phyloP scores from a whole-genome alignment of 2,113 vertebrate species.

The Lagopus muta region DNA sequence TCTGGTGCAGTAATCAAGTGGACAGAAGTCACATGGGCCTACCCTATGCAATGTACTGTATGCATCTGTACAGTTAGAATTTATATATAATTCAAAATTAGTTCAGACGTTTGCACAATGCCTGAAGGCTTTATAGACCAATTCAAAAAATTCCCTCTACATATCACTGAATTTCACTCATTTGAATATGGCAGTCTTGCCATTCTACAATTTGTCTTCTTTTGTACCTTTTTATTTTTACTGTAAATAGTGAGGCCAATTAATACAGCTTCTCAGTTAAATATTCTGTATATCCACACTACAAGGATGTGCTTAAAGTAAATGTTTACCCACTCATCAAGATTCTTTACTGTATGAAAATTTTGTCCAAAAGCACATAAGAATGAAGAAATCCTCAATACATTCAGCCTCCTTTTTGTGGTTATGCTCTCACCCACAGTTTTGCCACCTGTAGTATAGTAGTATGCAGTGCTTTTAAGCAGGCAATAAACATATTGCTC shows the following conservation, averaged over 20 bases:
- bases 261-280: background rate
- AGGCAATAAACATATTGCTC: background rate
- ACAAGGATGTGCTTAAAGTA: background rate
- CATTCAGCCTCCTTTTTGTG: background rate
- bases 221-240: background rate
- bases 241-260: background rate
- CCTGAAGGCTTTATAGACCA: constrained; percentile 14
- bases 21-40: background rate
- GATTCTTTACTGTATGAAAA: background rate
- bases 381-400: background rate
- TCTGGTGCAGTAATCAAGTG: background rate
- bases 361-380: background rate
- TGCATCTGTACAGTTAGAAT: background rate
- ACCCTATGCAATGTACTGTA: background rate
- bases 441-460: background rate
- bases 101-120: background rate
- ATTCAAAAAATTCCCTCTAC: background rate
- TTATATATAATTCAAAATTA: background rate
- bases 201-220: background rate
- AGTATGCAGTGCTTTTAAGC: background rate
- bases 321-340: background rate
- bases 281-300: background rate
- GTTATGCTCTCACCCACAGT: background rate
- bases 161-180: background rate
- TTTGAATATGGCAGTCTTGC: background rate